Evolutionary conservation across 1,140 invertebrate species (phyloP).

Genomic region (Nylanderia fulva): DNA sequence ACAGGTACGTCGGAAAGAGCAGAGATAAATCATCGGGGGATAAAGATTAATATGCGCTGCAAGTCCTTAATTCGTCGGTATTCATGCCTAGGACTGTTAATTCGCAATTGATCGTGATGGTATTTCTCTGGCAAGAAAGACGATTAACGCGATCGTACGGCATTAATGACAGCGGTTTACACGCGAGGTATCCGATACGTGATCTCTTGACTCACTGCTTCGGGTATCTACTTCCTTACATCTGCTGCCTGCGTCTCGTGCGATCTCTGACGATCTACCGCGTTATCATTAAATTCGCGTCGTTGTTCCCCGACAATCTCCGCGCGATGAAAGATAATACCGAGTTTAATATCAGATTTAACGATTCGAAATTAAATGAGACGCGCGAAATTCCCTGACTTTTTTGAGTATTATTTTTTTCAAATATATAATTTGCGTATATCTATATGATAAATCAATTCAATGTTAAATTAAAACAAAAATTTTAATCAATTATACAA

Average conservation of each 20-base stretch:
- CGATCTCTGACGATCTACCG: background rate
- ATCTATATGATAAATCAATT: too few relatives aligned
- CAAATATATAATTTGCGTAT: too few relatives aligned
- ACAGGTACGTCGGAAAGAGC: background rate
- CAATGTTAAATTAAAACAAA: too few relatives aligned
- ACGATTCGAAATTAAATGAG: background rate
- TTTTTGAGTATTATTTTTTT: too few relatives aligned
- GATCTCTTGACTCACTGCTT: constrained; percentile 45
- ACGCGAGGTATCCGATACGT: constrained; percentile 47
- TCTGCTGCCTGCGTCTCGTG: constrained; percentile 17
- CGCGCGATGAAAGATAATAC: constrained; percentile 32
- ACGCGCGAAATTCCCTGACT: too few relatives aligned
- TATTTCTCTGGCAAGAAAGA: constrained; percentile 25
- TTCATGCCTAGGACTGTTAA: background rate
- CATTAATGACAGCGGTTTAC: constrained; percentile 48
- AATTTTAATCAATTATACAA: too few relatives aligned
- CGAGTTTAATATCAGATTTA: background rate
- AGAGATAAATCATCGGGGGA: background rate
- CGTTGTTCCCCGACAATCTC: background rate
- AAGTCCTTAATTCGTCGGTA: constrained; percentile 19
- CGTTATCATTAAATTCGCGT: background rate
- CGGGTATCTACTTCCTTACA: constrained; percentile 54
- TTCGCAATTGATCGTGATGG: constrained; percentile 21
- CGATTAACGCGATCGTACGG: constrained; percentile 16
- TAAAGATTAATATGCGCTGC: constrained; percentile 26